Evolutionary conservation across 2,113 vertebrate species (phyloP), one percentile per base, ranked within the genome.

Genomic region (Bubalus kerabau): DNA sequence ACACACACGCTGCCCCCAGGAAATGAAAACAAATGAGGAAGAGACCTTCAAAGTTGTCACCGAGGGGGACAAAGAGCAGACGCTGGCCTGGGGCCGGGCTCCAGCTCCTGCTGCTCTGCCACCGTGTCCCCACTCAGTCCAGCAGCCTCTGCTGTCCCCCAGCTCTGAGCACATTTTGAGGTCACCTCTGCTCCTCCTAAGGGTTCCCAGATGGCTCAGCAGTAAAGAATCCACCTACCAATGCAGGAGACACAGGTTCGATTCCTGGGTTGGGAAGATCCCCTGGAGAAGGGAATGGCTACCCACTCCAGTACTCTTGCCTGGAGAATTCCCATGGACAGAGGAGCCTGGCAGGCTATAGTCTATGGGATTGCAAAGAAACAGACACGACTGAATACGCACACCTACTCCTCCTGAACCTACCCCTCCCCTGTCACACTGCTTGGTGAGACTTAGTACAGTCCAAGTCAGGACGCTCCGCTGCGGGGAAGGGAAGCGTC

Each of bases 351-450:
- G 67, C 2, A 0, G n/a, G 67, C n/a, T 71, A 36, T 19, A 71
- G 5, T 71, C 67, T 19, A 12, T n/a, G n/a, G 67, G 67, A 71
- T 12, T 71, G 67, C 67, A 36, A 40, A 40, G 67, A 71, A 40
- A 40, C n/a, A 40, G 67, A 71, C 67, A 71, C 0, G 5, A 40
- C 10, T 23, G 1, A 40, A 0, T 40, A 23, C 1, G 5, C n/a
- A 71, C 67, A 71, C 19, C 67, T 12, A 40, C n/a, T 71, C n/a
- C 17, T 23, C 6, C 17, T 80, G 28, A 30, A 40, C 76, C 54
- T 9, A 21, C 36, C 12, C 19, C 54, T 43, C 26, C 26, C 26
- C 24, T 40, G 24, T 28, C 28, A 80, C 54, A n/a, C 43, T 21
- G 52, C 30, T 82, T 50, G 30, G 30, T 52, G 40, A 60, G 26